Conservation (phyloP, 2,888 invertebrate genomes). For the Ochlodes sylvanus region DNA sequence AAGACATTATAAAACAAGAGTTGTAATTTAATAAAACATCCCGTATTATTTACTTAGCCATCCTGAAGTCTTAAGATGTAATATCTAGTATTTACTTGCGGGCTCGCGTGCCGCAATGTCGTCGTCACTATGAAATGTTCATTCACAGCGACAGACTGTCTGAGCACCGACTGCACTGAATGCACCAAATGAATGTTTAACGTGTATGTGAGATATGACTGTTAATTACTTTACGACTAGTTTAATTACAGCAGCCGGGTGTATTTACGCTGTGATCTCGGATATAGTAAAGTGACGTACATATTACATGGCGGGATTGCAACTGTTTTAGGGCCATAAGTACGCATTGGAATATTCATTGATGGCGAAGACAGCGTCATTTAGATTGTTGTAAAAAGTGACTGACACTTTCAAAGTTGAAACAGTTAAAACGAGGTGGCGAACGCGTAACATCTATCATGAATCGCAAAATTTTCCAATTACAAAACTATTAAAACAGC, state of each 20-base stretch:
- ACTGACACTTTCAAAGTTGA: neutral
- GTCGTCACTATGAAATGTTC: conserved; percentile 16
- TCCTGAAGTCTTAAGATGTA: conserved; percentile 20
- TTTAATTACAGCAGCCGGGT: conserved; percentile 17
- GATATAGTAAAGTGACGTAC: neutral
- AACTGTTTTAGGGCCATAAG: neutral
- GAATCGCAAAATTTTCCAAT: conserved; percentile 16
- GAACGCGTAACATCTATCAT: neutral
- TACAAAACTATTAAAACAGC: conserved; percentile 27
- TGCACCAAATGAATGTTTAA: conserved; percentile 3
- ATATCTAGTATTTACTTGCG: conserved; percentile 25
- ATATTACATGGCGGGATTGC: neutral
- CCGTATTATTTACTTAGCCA: conserved; percentile 7
- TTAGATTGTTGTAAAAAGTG: too few species aligned
- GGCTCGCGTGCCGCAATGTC: neutral
- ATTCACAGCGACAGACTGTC: conserved; percentile 19
- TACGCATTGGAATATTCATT: neutral
- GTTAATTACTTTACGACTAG: conserved; percentile 15
- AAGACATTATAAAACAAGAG: neutral
- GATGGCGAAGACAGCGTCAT: neutral
- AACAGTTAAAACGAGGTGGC: neutral
- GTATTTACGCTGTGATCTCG: conserved; percentile 14
- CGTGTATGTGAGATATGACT: neutral
- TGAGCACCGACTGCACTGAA: neutral
- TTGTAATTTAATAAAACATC: neutral